Evolutionary conservation across 2,888 invertebrate species (phyloP), one percentile per base, ranked within the genome.

Genomic region (Amitus sp.): DNA sequence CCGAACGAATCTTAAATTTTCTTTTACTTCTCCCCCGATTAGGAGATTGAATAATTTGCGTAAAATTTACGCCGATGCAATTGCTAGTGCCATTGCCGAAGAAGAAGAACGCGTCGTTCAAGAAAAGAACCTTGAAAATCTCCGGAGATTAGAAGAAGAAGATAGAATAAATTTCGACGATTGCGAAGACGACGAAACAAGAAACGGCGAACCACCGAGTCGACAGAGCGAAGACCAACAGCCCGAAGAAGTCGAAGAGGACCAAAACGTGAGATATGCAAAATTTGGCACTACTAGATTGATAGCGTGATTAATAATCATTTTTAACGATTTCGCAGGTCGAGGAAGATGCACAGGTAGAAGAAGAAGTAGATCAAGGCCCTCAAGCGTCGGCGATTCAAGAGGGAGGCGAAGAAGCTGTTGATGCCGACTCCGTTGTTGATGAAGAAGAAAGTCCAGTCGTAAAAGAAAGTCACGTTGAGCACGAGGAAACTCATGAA

Each of bases 91-190:
- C 3, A 70, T 73, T 2, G 69, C 74, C 37, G 76, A 78, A 3
- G 77, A 82, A 66, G 84, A 86, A n/a, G 79, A 86, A 6, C 85
- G 86, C 39, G 84, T 86, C 68, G 74, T 73, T 47, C 78, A 82
- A 30, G 83, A 84, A 53, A 82, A 75, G 66, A 82, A 87, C 49
- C 84, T 86, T 30, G 86, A 85, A 66, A 84, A 85, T 58, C 84
- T 84, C 69, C 87, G 86, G 71, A 87, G 86, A 72, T 84, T 86
- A 69, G 87, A 89, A 20, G 83, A 80, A 64, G 88, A 88, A 66
- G 89, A 89, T 75, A 87, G 87, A 34, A 86, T 86, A 70, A 50
- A 62, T 10, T 55, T 52, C 17, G 54, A 47, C 10, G 62, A 59
- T 1, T 49, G 49, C 2, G 49, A 27, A 17, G 76, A 77, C 43